Evolutionary conservation across 2,113 vertebrate species (phyloP).

Genomic region (Cepphus grylle): DNA sequence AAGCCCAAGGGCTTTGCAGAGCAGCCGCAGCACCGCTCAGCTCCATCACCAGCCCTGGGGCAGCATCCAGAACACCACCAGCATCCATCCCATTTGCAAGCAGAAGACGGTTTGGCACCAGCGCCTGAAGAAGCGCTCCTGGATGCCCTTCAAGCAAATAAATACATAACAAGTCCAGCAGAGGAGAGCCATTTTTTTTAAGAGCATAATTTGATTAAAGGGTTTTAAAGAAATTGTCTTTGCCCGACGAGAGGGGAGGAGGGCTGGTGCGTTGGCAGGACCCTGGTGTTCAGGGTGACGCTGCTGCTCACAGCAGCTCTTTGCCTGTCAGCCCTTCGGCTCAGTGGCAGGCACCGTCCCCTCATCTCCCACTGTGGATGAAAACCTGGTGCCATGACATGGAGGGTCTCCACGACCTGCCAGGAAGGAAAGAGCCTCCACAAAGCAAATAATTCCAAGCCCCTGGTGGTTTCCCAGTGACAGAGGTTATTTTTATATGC

Average conservation of each 20-base stretch:
- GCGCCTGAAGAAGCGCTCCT: not conserved
- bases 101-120: not conserved
- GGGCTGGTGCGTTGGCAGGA: not conserved
- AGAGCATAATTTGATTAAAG: not conserved
- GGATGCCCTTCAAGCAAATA: conserved; percentile 21
- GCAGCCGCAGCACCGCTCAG: not conserved
- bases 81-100: not conserved
- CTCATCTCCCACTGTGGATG: not conserved
- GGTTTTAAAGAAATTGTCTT: conserved; percentile 11
- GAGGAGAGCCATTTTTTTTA: not conserved
- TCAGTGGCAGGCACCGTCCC: not conserved
- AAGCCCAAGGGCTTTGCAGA: not conserved
- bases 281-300: not conserved
- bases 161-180: not conserved
- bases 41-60: not conserved
- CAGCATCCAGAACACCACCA: not conserved
- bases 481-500: rapidly evolving
- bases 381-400: not conserved
- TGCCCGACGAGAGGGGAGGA: not conserved
- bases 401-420: not conserved
- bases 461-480: not conserved
- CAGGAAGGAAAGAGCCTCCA: not conserved
- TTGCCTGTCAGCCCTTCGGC: not conserved
- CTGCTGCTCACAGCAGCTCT: not conserved
- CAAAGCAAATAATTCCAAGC: not conserved